Conservation (phyloP, 2,113 vertebrate species). For the Amblyornis subalaris region DNA sequence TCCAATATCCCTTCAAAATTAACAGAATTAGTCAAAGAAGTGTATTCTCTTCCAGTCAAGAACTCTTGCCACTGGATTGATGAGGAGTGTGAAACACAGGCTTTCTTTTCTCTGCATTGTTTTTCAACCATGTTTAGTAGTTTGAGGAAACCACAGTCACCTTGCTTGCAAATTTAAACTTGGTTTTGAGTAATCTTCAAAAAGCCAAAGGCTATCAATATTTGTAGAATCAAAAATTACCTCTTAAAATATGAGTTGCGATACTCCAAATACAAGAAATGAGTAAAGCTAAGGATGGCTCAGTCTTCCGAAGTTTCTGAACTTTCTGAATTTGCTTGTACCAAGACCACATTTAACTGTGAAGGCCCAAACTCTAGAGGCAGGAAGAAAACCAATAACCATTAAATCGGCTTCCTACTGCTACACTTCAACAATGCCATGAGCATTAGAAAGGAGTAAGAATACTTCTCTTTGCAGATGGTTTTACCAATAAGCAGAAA, state of each 20-base stretch:
- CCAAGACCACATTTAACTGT: neutral
- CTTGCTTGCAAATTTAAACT: neutral
- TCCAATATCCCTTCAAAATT: neutral
- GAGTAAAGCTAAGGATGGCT: neutral
- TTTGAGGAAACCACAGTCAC: neutral
- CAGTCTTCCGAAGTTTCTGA: neutral
- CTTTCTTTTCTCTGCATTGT: neutral
- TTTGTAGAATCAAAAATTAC: neutral
- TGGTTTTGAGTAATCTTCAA: neutral
- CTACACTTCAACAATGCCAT: neutral
- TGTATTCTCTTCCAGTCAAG: neutral
- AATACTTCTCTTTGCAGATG: neutral
- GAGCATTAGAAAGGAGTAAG: neutral
- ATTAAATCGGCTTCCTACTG: neutral
- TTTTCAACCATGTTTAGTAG: neutral
- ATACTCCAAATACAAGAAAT: neutral
- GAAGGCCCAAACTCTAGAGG: neutral
- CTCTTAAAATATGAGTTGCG: neutral
- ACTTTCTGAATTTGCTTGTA: neutral
- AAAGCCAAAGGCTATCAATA: neutral
- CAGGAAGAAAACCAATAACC: neutral
- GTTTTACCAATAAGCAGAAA: neutral
- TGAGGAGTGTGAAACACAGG: neutral
- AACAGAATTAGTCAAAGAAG: neutral
- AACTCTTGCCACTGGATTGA: neutral